A percentile compares a stretch with the other conserved stretches of the same genome.
Conservation (phyloP, 2,888 invertebrate genomes). For the Mantis religiosa region DNA sequence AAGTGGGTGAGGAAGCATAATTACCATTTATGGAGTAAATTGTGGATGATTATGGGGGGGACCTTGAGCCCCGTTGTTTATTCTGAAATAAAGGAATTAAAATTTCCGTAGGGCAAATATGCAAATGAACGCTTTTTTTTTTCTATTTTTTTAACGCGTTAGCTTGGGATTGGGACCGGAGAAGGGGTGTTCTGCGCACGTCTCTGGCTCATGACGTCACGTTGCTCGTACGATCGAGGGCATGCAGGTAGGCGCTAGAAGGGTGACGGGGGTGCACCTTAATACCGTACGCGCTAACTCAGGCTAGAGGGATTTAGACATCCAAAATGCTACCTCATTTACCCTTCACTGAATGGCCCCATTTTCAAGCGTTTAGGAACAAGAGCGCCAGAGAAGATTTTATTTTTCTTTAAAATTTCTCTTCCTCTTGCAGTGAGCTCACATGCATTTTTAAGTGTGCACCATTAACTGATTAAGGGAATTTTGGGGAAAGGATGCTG, state of each 20-base stretch:
- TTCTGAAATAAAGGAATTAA: not conserved
- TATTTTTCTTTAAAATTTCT: not conserved
- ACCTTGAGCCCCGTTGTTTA: not conserved
- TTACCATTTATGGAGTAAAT: not conserved
- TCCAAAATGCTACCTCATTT: slow-evolving; percentile 1
- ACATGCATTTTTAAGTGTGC: not conserved
- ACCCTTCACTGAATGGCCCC: not conserved
- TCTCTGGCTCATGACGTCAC: slow-evolving; percentile 7
- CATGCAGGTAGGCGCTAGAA: not conserved
- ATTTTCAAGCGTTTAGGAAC: not conserved
- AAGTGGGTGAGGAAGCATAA: not conserved
- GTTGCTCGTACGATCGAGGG: not conserved
- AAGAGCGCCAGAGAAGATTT: not conserved
- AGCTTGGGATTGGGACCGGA: not conserved
- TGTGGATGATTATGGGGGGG: not conserved
- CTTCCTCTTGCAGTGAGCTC: not conserved
- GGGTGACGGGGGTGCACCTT: not conserved
- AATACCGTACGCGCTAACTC: not conserved
- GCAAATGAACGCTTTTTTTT: not conserved
- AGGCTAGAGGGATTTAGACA: slow-evolving; percentile 6
- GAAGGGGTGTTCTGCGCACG: not conserved
- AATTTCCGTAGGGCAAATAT: not conserved
- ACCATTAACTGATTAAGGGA: not conserved
- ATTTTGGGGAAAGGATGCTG: not conserved
- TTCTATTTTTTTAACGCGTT: not conserved